Evolutionary conservation across 2,113 vertebrate species (phyloP).

Genomic region (Camarhynchus parvulus): DNA sequence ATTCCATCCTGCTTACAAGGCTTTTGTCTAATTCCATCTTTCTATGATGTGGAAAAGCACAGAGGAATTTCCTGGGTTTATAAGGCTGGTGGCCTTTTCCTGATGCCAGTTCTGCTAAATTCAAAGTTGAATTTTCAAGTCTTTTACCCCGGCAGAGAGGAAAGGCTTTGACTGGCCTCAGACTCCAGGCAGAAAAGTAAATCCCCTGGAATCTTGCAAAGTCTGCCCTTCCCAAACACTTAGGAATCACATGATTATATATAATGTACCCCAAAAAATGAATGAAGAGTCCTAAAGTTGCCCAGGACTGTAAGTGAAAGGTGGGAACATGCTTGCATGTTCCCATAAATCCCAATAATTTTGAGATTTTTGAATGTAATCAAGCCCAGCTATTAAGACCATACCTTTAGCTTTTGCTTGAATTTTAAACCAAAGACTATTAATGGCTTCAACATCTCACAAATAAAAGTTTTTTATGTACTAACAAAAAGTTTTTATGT

Average conservation of each 20-base stretch:
- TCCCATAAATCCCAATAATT: not conserved
- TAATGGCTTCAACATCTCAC: not conserved
- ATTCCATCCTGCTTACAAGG: not conserved
- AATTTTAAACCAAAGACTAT: not conserved
- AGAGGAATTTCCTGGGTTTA: not conserved
- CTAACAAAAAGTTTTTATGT: not conserved
- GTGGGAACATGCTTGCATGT: not conserved
- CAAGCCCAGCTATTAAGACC: not conserved
- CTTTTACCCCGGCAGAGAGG: not conserved
- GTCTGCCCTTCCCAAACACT: not conserved
- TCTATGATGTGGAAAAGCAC: not conserved
- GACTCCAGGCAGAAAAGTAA: not conserved
- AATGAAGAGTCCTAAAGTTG: not conserved
- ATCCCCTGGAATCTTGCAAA: not conserved
- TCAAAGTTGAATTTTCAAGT: not conserved
- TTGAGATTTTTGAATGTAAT: not conserved
- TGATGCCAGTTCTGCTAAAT: not conserved
- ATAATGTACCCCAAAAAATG: not conserved
- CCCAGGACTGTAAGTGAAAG: not conserved
- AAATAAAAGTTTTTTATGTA: not conserved
- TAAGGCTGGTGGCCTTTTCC: not conserved
- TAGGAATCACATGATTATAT: not conserved
- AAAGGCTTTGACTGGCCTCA: not conserved
- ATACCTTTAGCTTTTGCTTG: not conserved
- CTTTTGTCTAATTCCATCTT: not conserved